A percentile compares a stretch with the other conserved stretches of the same genome.
phyloP scores from a whole-genome alignment of 2,888 invertebrate genomes.

The Tipula vernalis region DNA sequence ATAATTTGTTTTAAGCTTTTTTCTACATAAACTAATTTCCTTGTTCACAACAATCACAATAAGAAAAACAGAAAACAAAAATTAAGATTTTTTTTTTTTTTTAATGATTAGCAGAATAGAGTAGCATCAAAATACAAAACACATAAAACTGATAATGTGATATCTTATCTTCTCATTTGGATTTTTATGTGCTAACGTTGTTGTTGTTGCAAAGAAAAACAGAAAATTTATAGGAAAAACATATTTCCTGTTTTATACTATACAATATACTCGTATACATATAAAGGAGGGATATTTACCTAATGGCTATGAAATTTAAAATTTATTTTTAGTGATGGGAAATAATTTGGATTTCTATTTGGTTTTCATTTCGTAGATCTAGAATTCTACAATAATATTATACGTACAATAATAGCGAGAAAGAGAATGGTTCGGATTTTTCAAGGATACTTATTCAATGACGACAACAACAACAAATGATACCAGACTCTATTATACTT shows the following conservation, averaged over 20 bases:
- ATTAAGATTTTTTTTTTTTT: not conserved
- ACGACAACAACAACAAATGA: no score
- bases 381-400: no score
- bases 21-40: not conserved
- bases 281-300: not conserved
- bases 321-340: not conserved
- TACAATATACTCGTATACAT: not conserved
- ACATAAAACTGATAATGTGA: not conserved
- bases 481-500: no score
- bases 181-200: not conserved
- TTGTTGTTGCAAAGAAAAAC: not conserved
- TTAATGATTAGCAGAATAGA: not conserved
- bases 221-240: not conserved
- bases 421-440: no score
- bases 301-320: not conserved
- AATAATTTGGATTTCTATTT: not conserved
- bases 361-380: not conserved
- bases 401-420: no score
- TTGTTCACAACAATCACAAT: not conserved
- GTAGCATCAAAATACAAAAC: not conserved
- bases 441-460: no score
- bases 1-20: not conserved
- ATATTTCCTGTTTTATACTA: not conserved
- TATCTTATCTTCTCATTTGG: not conserved
- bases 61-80: not conserved